Evolutionary conservation across 2,888 invertebrate species (phyloP), one percentile per base, ranked within the genome.

Genomic region (Lasioglossum pauxillum): DNA sequence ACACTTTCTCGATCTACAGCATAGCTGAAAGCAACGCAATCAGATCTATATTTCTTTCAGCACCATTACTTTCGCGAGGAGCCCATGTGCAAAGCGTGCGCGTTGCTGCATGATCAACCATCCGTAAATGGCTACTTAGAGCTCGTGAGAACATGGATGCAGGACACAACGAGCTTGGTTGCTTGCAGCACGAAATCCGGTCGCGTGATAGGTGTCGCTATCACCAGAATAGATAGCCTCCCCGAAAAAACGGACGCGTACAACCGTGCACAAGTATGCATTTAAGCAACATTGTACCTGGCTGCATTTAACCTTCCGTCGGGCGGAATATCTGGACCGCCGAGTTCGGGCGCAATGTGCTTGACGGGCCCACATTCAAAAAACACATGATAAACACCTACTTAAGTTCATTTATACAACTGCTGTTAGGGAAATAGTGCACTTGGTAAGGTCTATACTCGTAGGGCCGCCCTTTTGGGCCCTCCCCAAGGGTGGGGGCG

Each of bases 161-260:
- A 91, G 46, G 95, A 94, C 69, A 91, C 93, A 5, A 92, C 90
- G 12, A 95, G 94, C 78, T 77, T 95, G 35, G 89, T 94, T 5
- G 94, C 94, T 0, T 57, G 92, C 12, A 94, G 94, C 78, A 4
- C 77, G 23, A 80, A 79, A 27, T 91, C 93, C 12, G 93, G 93
- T 35, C 92, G 94, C 31, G 90, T 94, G 1, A 84, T 95, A 35
- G 94, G 94, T 19, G 86, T 88, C 0, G 91, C 88, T 1, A 84
- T 95, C 41, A 80, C 90, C 19, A 90, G 93, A 82, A 84, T 93
- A 16, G 93, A 91, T 78, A 90, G 85, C 80, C 16, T 73, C 23
- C 38, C 79, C 8, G 93, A 93, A n/a, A 91, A 90, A 87, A 90
- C 89, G 8, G 90, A 93, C 57, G 91, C 87, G 5, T 95, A 92